phyloP scores from a whole-genome alignment of 1,140 invertebrate genomes.

The Doryteuthis pealeii region DNA sequence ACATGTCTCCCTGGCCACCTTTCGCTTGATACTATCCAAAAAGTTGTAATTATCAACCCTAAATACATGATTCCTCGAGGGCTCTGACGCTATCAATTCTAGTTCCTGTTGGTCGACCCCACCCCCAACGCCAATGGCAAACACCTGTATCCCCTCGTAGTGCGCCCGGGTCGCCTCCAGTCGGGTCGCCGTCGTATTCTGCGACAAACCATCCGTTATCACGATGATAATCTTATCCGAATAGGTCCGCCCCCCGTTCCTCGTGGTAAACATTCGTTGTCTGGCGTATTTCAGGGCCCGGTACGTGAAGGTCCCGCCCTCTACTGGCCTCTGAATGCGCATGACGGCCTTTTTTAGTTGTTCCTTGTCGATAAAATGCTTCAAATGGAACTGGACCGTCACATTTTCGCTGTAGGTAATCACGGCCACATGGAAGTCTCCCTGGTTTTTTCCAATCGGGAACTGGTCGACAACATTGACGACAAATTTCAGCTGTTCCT shows the following conservation, averaged over 20 bases:
- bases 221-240: slow-evolving; percentile 37
- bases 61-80: slow-evolving; percentile 31
- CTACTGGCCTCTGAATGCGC: slow-evolving; percentile 20
- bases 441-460: slow-evolving; percentile 15
- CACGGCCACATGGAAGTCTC: slow-evolving; percentile 29
- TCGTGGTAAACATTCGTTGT: slow-evolving; percentile 32
- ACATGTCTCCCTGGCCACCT: slow-evolving; percentile 29
- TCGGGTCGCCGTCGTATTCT: slow-evolving; percentile 23
- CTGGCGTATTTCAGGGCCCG: slow-evolving; percentile 30
- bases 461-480: slow-evolving; percentile 24
- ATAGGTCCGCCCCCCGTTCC: slow-evolving; percentile 31
- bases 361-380: slow-evolving; percentile 17
- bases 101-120: slow-evolving; percentile 29
- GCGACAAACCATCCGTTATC: slow-evolving; percentile 43
- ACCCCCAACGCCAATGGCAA: slow-evolving; percentile 37
- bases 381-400: slow-evolving; percentile 26
- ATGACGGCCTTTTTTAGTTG: slow-evolving; percentile 28
- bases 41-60: slow-evolving; percentile 34
- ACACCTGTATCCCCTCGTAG: slow-evolving; percentile 31
- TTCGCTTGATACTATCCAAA: slow-evolving; percentile 26
- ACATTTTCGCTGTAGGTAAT: slow-evolving; percentile 29
- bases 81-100: slow-evolving; percentile 31
- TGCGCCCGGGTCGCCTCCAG: slow-evolving; percentile 29
- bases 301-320: slow-evolving; percentile 30
- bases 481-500: slow-evolving; percentile 27